Percentiles rank a stretch among this genome's conserved stretches.
Conservation (phyloP, 2,888 invertebrate genomes). For the Zelleria hepariella region DNA sequence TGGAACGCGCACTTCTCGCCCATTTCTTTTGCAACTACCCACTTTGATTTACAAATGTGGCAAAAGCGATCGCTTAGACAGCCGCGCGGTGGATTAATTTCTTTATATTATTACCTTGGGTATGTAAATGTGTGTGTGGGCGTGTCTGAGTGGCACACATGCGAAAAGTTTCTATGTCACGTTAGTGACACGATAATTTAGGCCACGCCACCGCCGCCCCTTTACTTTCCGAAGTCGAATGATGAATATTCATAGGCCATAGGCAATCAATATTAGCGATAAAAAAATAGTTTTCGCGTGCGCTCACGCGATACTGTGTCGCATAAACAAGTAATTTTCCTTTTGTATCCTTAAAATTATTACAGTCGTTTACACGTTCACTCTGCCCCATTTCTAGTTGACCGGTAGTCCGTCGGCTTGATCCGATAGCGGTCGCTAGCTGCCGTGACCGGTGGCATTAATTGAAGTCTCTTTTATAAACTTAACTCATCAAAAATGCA, state of each 20-base stretch:
- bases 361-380: constrained; percentile 40
- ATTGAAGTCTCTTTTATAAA: constrained; percentile 46
- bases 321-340: constrained; percentile 68
- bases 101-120: background rate
- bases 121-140: background rate
- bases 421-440: constrained; percentile 53
- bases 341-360: constrained; percentile 37
- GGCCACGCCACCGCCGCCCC: constrained; percentile 47
- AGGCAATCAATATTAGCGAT: constrained; percentile 68
- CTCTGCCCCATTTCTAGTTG: constrained; percentile 21
- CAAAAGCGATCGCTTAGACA: background rate
- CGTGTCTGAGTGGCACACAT: background rate
- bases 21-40: constrained; percentile 67
- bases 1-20: constrained; percentile 63
- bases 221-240: constrained; percentile 57
- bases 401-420: constrained; percentile 41
- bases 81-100: background rate
- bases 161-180: constrained; percentile 37
- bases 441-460: constrained; percentile 65
- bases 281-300: constrained; percentile 69
- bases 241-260: constrained; percentile 68
- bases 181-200: constrained; percentile 65
- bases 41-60: constrained; percentile 60
- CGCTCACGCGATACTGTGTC: constrained; percentile 66
- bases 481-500: constrained; percentile 61